Conservation (phyloP, 1,140 invertebrate genomes). For the Psix sp. region DNA sequence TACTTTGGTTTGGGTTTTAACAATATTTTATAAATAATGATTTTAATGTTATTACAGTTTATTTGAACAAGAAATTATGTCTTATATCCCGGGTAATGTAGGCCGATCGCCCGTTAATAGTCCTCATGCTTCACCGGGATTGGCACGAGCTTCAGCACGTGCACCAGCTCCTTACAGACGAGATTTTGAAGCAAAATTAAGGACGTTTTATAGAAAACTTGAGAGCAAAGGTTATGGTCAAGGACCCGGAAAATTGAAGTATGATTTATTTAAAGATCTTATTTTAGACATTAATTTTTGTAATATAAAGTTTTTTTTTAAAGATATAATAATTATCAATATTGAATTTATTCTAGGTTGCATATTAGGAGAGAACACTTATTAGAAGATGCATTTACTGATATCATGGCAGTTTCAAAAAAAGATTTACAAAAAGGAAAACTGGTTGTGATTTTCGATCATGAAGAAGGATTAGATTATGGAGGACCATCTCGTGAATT, state of each 20-base stretch:
- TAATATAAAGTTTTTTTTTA: background rate
- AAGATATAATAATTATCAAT: background rate
- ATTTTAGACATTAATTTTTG: background rate
- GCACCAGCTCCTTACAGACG: conserved; percentile 92
- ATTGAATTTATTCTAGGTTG: conserved; percentile 80
- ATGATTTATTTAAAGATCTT: conserved; percentile 65
- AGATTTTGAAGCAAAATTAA: conserved; percentile 96
- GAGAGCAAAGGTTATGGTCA: conserved; percentile 98
- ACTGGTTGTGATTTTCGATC: conserved; percentile 95
- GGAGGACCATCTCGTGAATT: conserved; percentile 97
- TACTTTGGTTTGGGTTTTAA: too few relatives aligned
- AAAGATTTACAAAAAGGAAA: conserved; percentile 97
- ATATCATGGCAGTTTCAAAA: conserved; percentile 97
- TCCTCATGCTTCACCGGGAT: conserved; percentile 87
- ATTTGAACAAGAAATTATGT: conserved; percentile 99
- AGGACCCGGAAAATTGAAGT: conserved; percentile 97
- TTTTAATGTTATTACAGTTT: conserved; percentile 82
- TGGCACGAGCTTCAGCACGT: conserved; percentile 84
- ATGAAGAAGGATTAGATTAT: conserved; percentile 98
- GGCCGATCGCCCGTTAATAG: conserved; percentile 84
- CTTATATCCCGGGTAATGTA: conserved; percentile 90
- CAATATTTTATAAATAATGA: too few relatives aligned
- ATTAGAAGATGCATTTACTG: conserved; percentile 96
- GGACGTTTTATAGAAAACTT: conserved; percentile 96
- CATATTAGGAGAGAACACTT: conserved; percentile 95